phyloP scores from a whole-genome alignment of 2,797 vertebrate species.

The Intellagama lesueurii region DNA sequence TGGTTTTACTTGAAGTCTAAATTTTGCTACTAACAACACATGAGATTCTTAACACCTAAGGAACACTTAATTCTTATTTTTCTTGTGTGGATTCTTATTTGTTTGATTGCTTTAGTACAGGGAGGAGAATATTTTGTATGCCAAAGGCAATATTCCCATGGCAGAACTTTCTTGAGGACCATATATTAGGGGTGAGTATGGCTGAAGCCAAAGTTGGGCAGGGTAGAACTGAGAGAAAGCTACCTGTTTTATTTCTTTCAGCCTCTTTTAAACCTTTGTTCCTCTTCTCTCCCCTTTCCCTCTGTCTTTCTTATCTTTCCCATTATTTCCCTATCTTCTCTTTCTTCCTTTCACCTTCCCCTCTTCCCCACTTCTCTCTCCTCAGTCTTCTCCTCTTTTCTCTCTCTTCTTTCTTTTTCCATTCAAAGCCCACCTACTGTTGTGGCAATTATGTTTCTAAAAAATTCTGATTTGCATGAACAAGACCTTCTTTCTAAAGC shows the following conservation, averaged over 20 bases:
- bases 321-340: background rate
- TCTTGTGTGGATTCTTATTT: background rate
- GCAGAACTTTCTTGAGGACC: background rate
- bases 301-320: background rate
- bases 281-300: background rate
- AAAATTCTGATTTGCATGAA: background rate
- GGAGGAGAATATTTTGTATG: background rate
- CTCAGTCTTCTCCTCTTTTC: no score
- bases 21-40: background rate
- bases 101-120: background rate
- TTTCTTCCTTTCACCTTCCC: background rate
- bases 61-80: background rate
- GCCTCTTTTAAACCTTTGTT: background rate
- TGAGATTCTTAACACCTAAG: background rate
- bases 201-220: background rate
- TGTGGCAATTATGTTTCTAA: background rate
- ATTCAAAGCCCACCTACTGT: background rate
- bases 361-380: background rate
- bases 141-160: background rate
- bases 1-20: background rate
- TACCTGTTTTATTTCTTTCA: no score
- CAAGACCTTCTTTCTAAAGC: no score
- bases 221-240: background rate
- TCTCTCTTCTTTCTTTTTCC: no score
- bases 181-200: background rate